Percentiles rank a stretch among this genome's conserved stretches.
These are phyloP conservation scores for Achlya flavicornis DNA, from an alignment of 2,888 invertebrate genomes.

Conservation along the genomic window DNA sequence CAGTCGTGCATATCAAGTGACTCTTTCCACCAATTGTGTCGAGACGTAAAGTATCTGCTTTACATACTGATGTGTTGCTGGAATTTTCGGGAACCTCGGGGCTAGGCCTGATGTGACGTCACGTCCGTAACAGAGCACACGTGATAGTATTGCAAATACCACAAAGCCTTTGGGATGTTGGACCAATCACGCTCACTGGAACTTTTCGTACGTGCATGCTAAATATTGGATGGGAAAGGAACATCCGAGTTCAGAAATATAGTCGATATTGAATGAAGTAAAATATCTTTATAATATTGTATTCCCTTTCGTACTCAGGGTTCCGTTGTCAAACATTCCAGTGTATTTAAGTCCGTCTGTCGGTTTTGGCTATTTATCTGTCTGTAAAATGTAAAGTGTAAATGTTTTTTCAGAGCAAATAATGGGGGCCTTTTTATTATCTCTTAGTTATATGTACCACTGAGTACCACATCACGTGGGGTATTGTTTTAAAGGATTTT, in stretches of 20 bases:
- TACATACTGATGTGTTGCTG: conserved; percentile 49
- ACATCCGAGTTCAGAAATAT: conserved; percentile 15
- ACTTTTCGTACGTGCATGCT: conserved; percentile 41
- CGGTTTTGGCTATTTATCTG: no score
- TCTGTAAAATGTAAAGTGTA: no score
- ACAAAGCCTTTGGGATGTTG: conserved; percentile 50
- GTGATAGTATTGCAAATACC: conserved; percentile 61
- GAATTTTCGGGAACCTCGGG: conserved; percentile 31
- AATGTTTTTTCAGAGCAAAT: no score
- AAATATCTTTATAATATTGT: background rate
- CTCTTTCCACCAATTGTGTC: conserved; percentile 21
- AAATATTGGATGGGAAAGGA: conserved; percentile 44
- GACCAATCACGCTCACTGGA: conserved; percentile 46
- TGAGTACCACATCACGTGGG: no score
- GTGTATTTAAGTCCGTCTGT: no score
- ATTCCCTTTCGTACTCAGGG: background rate
- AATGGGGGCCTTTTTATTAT: no score
- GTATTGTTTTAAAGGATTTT: no score
- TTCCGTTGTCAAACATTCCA: no score
- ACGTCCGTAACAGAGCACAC: conserved; percentile 59
- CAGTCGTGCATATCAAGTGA: conserved; percentile 23
- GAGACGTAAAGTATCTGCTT: conserved; percentile 41
- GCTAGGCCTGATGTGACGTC: conserved; percentile 51
- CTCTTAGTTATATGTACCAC: no score
- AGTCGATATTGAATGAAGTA: background rate